Evolutionary conservation across 1,140 invertebrate genomes (phyloP), one percentile per base, ranked within the genome.

Genomic region (Drosophila lacteicornis): DNA sequence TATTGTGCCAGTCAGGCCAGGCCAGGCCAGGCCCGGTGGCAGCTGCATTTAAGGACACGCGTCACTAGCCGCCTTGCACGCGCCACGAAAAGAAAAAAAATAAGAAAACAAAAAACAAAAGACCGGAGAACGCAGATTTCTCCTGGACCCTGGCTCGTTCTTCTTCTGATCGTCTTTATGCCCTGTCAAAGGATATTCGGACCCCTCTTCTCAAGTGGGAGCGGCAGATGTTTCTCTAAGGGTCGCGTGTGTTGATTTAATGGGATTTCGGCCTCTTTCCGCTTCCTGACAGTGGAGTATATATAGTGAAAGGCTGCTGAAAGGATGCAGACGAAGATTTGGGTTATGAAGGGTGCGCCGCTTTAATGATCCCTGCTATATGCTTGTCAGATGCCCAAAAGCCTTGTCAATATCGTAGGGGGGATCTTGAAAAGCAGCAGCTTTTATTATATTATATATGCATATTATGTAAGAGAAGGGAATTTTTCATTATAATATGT

Each of bases 181-280:
- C 30, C 22, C 33, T 40, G 43, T 27, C 49, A 46, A 55, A 17
- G 49, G 49, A 76, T 53, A 22, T 43, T 25, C 25, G 33, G 50
- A 19, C 4, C 40, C n/a, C 65, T 38, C 11, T 75, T 45, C 71
- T 65, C 42, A 47, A 68, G 59, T 63, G 11, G 57, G 55, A 68
- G 46, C 69, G 66, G 66, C 80, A 88, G 80, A 87, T 88, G 84
- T 79, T 80, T 79, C 42, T 45, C 27, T 36, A 61, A 82, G 79
- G 79, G 63, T 82, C 79, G 59, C 83, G 83, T 74, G 76, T 80
- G 76, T 81, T 66, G 69, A 49, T 71, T 79, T 74, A 60, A 73
- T 56, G 68, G 49, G 68, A 57, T 53, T 30, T 43, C 30, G 4
- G 46, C 12, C 8, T n/a, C 22, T 38, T 79, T 82, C 57, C 65